Evolutionary conservation across 37 sponge, comb jelly and placozoan species (phyloP).

Genomic region (Theonella swinhoei): DNA sequence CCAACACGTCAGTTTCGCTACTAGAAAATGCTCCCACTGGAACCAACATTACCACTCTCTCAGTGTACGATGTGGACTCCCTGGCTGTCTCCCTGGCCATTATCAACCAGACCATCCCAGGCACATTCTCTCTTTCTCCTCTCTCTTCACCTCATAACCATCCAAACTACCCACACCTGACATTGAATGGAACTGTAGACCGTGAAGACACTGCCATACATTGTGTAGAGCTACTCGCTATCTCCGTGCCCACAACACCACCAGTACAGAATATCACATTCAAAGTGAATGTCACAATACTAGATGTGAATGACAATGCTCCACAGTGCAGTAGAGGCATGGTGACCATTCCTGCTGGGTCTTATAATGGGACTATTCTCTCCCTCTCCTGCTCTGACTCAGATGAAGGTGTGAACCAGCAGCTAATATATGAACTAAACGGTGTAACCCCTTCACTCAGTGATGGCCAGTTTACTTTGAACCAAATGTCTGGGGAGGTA

Average conservation of each 20-base stretch:
- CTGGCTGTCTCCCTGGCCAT: not conserved
- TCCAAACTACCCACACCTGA: not conserved
- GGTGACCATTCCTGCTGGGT: not conserved
- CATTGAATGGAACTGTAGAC: not conserved
- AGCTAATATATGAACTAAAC: not conserved
- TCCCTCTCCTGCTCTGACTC: constrained; percentile 11
- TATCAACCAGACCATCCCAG: not conserved
- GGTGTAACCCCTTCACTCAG: not conserved
- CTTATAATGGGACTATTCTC: not conserved
- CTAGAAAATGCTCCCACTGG: not conserved
- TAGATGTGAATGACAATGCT: not conserved
- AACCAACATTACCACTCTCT: not conserved
- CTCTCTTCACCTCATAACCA: not conserved
- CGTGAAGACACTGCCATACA: not conserved
- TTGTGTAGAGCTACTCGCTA: not conserved
- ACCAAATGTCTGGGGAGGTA: constrained; percentile 2
- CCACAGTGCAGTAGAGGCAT: not conserved
- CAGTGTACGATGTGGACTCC: not conserved
- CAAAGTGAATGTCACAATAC: not conserved
- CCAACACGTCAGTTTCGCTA: not conserved
- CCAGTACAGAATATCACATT: not conserved
- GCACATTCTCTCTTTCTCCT: not conserved
- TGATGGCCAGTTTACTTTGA: constrained; percentile 5
- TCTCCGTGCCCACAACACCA: not conserved
- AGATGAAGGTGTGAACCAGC: constrained; percentile 10